These are phyloP conservation scores for Ceyx margarethae DNA, from an alignment of 2,113 vertebrate species.

Conservation along the genomic window DNA sequence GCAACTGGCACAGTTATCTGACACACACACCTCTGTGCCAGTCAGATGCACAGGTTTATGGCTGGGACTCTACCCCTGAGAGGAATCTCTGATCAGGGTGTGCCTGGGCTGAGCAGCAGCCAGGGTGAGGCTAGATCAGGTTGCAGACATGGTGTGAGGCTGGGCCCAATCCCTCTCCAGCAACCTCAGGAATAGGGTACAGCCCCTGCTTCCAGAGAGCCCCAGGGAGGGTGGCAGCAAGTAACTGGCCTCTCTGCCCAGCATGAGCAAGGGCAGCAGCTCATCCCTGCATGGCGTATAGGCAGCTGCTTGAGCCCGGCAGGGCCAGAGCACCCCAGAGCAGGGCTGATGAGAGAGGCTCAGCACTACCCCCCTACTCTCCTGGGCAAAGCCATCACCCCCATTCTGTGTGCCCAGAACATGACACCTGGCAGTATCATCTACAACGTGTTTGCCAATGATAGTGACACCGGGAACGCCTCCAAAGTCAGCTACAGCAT, in stretches of 20 bases:
- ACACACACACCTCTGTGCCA: background rate
- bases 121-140: background rate
- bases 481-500: conserved; percentile 54
- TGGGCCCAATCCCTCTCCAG: fast-evolving
- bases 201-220: background rate
- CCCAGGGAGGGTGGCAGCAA: fast-evolving
- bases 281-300: fast-evolving
- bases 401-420: background rate
- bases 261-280: background rate
- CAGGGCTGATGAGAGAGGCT: background rate
- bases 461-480: background rate
- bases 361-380: background rate
- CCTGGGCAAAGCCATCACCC: background rate
- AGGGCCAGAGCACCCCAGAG: background rate
- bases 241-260: fast-evolving
- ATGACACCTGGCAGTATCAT: background rate
- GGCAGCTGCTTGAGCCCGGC: background rate
- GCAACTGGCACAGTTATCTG: background rate
- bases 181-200: background rate
- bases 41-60: fast-evolving
- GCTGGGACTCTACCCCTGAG: conserved; percentile 19
- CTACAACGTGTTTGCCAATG: conserved; percentile 7
- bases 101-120: background rate
- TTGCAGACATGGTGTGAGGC: background rate
- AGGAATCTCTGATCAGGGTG: background rate